Conservation (phyloP, 2,797 vertebrate species). For the Cryptoblepharus egeriae region DNA sequence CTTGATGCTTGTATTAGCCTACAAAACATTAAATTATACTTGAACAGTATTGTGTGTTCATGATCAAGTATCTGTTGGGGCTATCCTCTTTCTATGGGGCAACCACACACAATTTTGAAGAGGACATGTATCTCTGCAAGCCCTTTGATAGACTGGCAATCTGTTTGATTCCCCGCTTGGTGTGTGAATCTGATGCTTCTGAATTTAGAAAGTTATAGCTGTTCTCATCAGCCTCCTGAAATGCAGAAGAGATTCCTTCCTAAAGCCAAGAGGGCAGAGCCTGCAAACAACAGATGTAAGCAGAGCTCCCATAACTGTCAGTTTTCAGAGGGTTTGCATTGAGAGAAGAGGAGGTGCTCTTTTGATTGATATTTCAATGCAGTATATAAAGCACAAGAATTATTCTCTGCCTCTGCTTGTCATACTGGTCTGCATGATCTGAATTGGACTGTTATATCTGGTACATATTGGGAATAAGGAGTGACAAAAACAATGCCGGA, state of each 20-base stretch:
- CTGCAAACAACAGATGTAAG: slow-evolving; percentile 80
- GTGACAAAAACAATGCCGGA: slow-evolving; percentile 92
- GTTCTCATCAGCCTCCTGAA: slow-evolving; percentile 80
- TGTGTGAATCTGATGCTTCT: slow-evolving; percentile 60
- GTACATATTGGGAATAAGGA: slow-evolving; percentile 77
- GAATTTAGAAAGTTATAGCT: slow-evolving; percentile 84
- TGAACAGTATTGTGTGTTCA: not conserved
- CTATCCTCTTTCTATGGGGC: not conserved
- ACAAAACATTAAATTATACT: not conserved
- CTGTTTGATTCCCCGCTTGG: slow-evolving; percentile 47
- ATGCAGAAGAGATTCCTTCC: slow-evolving; percentile 82
- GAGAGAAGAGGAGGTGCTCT: slow-evolving; percentile 87
- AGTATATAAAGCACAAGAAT: slow-evolving; percentile 89
- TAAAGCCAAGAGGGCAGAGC: slow-evolving; percentile 77
- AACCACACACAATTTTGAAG: not conserved
- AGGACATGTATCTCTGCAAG: slow-evolving; percentile 18
- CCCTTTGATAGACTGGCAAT: slow-evolving; percentile 49
- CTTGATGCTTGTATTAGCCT: not conserved
- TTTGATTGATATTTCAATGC: slow-evolving; percentile 70
- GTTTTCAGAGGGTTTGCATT: slow-evolving; percentile 79
- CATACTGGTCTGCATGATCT: slow-evolving; percentile 79
- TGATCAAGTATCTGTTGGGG: not conserved
- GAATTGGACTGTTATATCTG: slow-evolving; percentile 73
- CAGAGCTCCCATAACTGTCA: slow-evolving; percentile 79
- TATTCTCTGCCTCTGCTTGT: slow-evolving; percentile 84